Evolutionary conservation across 2,113 vertebrate genomes (phyloP).

Genomic region (Maccullochella peelii): DNA sequence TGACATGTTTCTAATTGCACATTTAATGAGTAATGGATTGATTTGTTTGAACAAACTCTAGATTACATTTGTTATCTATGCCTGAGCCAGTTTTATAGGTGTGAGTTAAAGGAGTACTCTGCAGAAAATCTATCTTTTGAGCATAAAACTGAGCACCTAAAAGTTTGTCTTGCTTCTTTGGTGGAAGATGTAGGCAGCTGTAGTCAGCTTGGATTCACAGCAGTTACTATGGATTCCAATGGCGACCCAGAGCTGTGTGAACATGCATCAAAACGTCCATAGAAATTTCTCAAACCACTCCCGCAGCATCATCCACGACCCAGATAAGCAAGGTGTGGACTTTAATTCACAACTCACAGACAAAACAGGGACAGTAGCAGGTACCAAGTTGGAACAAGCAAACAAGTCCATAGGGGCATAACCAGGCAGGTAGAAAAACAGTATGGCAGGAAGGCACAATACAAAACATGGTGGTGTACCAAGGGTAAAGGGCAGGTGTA

Average conservation of each 20-base stretch:
- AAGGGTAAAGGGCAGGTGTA: background rate
- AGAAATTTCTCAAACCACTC: background rate
- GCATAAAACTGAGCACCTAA: background rate
- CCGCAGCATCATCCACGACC: background rate
- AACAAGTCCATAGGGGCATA: background rate
- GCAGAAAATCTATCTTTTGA: slow-evolving; percentile 33
- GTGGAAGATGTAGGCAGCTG: background rate
- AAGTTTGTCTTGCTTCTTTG: background rate
- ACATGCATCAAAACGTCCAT: background rate
- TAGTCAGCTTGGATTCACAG: background rate
- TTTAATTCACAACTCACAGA: background rate
- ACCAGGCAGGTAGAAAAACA: background rate
- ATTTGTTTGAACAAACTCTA: slow-evolving; percentile 4
- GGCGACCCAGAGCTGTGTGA: background rate
- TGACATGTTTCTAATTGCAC: background rate
- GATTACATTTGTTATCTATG: background rate
- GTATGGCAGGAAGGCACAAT: background rate
- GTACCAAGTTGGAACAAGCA: background rate
- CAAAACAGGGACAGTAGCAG: background rate
- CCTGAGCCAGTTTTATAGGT: background rate
- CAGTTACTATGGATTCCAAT: no score
- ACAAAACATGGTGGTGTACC: background rate
- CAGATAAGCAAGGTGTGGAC: background rate
- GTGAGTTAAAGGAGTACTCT: slow-evolving; percentile 37
- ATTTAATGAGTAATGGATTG: background rate